Conservation (phyloP, 1,140 invertebrate genomes). For the Drusus annulatus region DNA sequence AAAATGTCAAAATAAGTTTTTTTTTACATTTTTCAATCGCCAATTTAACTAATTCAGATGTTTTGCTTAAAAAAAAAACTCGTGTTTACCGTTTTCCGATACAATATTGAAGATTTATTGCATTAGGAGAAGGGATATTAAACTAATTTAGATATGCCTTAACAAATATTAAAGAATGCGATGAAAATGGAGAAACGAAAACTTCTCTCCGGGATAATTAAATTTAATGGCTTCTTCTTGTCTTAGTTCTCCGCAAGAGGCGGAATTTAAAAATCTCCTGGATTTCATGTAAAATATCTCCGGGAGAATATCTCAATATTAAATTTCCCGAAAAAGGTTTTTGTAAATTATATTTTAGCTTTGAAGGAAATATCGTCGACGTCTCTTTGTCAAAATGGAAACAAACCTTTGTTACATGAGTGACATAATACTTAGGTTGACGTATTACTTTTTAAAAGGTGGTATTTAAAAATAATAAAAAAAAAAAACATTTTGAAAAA, state of each 20-base stretch:
- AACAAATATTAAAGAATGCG: conserved; percentile 39
- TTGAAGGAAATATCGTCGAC: conserved; percentile 6
- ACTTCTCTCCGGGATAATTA: conserved; percentile 41
- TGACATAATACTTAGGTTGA: background rate
- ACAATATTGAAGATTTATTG: conserved; percentile 40
- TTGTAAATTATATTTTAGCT: conserved; percentile 30
- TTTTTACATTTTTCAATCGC: too few species aligned
- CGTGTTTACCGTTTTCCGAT: conserved; percentile 28
- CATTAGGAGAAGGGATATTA: conserved; percentile 8
- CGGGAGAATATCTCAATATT: conserved; percentile 30
- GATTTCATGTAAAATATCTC: conserved; percentile 35
- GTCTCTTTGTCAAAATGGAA: conserved; percentile 14
- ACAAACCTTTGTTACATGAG: conserved; percentile 29
- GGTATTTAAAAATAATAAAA: too few species aligned
- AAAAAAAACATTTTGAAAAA: too few species aligned
- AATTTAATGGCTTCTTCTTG: conserved; percentile 46
- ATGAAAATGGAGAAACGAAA: conserved; percentile 42
- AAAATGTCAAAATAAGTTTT: too few species aligned
- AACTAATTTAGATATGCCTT: conserved; percentile 37
- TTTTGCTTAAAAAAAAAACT: background rate
- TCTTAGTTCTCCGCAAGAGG: conserved; percentile 32
- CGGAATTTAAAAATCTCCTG: conserved; percentile 40
- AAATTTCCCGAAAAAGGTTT: conserved; percentile 39
- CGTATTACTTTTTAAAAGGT: too few species aligned
- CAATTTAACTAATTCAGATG: background rate